Conservation (phyloP, 2,797 vertebrate genomes). For the Linurgus olivaceus region DNA sequence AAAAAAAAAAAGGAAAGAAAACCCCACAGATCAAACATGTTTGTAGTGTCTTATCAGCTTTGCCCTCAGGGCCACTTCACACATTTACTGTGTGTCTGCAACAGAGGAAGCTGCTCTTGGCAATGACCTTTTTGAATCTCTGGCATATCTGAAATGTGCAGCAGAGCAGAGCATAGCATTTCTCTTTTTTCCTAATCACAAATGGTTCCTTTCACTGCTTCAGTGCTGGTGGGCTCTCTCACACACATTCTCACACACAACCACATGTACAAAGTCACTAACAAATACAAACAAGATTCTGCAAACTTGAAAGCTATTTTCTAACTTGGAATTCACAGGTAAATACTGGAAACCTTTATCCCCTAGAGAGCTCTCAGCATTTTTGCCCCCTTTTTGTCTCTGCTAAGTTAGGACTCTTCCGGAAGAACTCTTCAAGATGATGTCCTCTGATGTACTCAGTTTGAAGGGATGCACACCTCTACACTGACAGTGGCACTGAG, state of each 20-base stretch:
- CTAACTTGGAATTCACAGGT: background rate
- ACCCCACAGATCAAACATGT: background rate
- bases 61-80: background rate
- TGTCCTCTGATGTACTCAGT: background rate
- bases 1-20: background rate
- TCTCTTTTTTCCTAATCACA: background rate
- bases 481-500: background rate
- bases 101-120: background rate
- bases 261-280: background rate
- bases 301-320: background rate
- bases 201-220: background rate
- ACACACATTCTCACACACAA: background rate
- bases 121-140: slow-evolving; percentile 13
- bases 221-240: background rate
- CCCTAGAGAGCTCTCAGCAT: background rate
- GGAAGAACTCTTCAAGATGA: background rate
- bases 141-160: background rate
- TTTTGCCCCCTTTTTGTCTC: background rate
- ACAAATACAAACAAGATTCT: background rate
- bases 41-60: background rate
- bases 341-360: background rate
- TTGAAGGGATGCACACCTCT: background rate
- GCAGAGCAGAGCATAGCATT: background rate
- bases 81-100: background rate
- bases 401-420: background rate